Evolutionary conservation across 2,113 vertebrate species (phyloP), one percentile per base, ranked within the genome.

Genomic region (Oriolus oriolus): DNA sequence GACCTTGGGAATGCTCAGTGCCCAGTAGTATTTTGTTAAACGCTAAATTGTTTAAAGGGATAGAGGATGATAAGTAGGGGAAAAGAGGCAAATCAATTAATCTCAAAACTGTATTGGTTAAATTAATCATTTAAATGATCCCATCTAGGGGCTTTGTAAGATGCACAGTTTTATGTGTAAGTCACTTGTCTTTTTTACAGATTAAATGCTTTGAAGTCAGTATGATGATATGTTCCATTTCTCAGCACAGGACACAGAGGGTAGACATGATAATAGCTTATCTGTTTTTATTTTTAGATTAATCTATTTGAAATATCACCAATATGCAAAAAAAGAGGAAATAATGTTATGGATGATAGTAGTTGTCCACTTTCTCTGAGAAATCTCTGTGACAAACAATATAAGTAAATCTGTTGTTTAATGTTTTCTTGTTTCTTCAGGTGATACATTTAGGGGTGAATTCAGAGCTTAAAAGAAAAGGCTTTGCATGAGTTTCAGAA

Each of bases 91-190:
- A 88, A 90, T 77, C 35, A 86, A 92, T 95, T 90, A 52, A 49
- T 88, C 75, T 86, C 39, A 76, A 74, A 90, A 61, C 10, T 39
- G 1, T 59, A 69, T 88, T 71, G 44, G 50, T 84, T 74, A 77
- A 91, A 93, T 95, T 94, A 92, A 90, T 93, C 52, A 93, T 94
- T 80, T 77, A 84, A 95, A 90, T 84, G 4, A 74, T 88, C 59
- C 2, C 1, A 30, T 87, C 49, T 65, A 37, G 14, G 16, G 76
- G 6, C 35, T 90, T 81, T 77, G 39, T 82, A 79, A 76, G 54
- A 69, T 61, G 70, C 16, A 84, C 3, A 6, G 16, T 80, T 85
- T 70, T 63, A 86, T 33, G 18, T 77, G 30, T 54, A 85, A 96
- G 75, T 54, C 65, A 66, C 85, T 79, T 71, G 49, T 71, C 35